These are phyloP conservation scores for Acrocephalus scirpaceus DNA, from an alignment of 2,797 vertebrate genomes.

Conservation along the genomic window DNA sequence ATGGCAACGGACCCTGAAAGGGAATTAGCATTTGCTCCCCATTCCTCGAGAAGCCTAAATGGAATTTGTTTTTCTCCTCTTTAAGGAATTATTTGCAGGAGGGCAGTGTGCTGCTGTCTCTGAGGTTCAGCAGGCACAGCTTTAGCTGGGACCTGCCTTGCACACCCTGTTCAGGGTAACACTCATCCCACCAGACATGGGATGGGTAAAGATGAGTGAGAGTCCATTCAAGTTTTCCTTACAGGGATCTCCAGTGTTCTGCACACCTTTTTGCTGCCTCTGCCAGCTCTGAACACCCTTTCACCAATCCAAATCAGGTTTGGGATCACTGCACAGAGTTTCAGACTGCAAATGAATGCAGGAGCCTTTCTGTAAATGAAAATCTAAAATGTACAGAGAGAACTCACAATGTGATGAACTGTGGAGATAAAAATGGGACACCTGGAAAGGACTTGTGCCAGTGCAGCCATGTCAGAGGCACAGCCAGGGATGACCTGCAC, in stretches of 20 bases:
- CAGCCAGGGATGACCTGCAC: accelerated
- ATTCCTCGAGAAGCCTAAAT: constrained; percentile 24
- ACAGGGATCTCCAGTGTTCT: not conserved
- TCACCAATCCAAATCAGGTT: not conserved
- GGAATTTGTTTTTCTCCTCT: constrained; percentile 25
- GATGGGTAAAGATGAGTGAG: accelerated
- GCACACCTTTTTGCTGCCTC: not conserved
- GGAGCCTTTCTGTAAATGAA: not conserved
- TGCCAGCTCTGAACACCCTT: not conserved
- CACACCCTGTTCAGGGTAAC: not conserved
- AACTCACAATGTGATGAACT: not conserved
- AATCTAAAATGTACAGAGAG: not conserved
- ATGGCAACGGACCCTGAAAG: constrained; percentile 64
- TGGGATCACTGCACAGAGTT: not conserved
- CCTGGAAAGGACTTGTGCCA: not conserved
- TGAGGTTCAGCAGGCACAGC: not conserved
- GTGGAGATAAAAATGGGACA: not conserved
- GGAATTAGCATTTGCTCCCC: constrained; percentile 64
- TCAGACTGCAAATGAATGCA: not conserved
- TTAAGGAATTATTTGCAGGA: not conserved
- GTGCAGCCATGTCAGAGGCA: not conserved
- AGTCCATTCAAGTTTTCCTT: not conserved
- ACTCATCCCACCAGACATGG: not conserved
- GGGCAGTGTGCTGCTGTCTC: not conserved
- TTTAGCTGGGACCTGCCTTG: not conserved